Percentiles rank a stretch among this genome's conserved stretches.
These are phyloP conservation scores for Marmota monax DNA, from an alignment of 2,113 vertebrate genomes.

Conservation along the genomic window DNA sequence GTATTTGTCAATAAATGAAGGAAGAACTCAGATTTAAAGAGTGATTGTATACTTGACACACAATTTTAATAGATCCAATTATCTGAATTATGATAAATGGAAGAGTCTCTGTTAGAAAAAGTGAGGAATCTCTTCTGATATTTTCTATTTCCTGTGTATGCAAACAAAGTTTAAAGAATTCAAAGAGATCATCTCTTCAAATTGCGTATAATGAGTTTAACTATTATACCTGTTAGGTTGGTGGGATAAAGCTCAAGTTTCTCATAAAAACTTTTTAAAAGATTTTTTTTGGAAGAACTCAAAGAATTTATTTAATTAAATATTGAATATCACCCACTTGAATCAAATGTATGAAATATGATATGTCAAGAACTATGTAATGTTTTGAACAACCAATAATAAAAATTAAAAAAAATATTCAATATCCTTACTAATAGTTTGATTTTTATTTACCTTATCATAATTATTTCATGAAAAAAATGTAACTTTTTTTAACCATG, in stretches of 20 bases:
- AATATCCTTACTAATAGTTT: too few species aligned
- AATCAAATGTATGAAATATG: too few species aligned
- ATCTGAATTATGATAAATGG: neutral
- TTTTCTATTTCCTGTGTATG: neutral
- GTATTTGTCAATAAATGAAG: neutral
- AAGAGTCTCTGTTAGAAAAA: neutral
- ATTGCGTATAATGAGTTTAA: neutral
- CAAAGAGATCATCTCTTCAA: neutral
- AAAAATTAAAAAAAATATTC: too few species aligned
- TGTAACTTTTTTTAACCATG: too few species aligned
- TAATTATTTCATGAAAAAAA: too few species aligned
- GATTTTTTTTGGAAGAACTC: neutral
- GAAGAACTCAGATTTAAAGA: neutral
- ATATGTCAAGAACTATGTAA: too few species aligned
- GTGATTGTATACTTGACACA: neutral
- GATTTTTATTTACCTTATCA: too few species aligned
- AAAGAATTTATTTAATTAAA: neutral
- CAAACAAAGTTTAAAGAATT: neutral
- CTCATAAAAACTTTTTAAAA: neutral
- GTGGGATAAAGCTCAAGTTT: neutral
- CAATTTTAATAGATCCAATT: neutral
- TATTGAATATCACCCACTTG: too few species aligned
- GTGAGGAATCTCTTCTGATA: neutral
- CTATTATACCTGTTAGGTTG: neutral
- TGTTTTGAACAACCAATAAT: too few species aligned